Conservation (phyloP, 2,113 vertebrate species). For the Solea senegalensis region DNA sequence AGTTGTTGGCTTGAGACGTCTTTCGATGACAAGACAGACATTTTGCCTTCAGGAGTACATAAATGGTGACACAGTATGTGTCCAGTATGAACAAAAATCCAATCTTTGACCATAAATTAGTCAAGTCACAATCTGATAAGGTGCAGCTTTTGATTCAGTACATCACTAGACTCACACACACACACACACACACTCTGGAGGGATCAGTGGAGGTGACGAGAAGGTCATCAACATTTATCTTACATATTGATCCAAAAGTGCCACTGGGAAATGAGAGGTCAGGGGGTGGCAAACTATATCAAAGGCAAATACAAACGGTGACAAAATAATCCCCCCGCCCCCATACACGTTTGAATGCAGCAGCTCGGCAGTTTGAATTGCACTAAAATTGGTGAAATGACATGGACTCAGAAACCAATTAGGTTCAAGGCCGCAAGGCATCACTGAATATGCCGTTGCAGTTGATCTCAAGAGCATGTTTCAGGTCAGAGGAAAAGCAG, state of each 20-base stretch:
- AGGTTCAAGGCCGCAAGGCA: slow-evolving; percentile 45
- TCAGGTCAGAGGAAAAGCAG: slow-evolving; percentile 29
- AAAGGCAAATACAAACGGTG: slow-evolving; percentile 59
- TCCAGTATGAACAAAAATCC: background rate
- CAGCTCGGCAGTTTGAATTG: slow-evolving; percentile 48
- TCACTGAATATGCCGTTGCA: slow-evolving; percentile 27
- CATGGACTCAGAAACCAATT: slow-evolving; percentile 61
- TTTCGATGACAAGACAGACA: background rate
- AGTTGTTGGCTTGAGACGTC: background rate
- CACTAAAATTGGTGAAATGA: slow-evolving; percentile 43
- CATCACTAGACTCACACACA: background rate
- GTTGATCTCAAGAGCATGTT: slow-evolving; percentile 28
- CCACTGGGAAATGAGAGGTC: slow-evolving; percentile 63
- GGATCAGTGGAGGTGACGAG: slow-evolving; percentile 39
- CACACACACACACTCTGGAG: background rate
- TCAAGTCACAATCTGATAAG: background rate
- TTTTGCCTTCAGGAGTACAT: too few relatives aligned
- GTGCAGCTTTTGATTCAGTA: background rate
- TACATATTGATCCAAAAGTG: slow-evolving; percentile 71
- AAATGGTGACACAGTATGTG: too few relatives aligned
- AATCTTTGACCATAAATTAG: background rate
- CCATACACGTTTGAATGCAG: slow-evolving; percentile 9
- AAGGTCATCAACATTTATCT: slow-evolving; percentile 71
- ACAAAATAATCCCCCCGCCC: slow-evolving; percentile 29
- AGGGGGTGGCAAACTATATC: slow-evolving; percentile 60